Evolutionary conservation across 92 coral and sea anemone genomes (phyloP).

Genomic region (Palythoa caribaeorum): DNA sequence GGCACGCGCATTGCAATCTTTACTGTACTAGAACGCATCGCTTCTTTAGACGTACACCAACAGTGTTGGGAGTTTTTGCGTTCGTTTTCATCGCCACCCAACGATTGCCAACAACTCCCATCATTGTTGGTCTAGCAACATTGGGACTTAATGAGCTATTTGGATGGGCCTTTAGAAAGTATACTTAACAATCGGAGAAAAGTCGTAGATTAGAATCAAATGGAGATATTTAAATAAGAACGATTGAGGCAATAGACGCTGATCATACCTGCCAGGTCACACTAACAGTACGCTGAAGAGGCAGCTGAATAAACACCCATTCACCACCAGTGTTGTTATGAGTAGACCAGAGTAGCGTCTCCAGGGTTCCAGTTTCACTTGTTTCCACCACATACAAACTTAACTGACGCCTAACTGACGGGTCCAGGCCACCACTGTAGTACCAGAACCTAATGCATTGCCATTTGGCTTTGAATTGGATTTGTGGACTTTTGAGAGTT

Average conservation of each 20-base stretch:
- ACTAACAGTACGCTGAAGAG: neutral
- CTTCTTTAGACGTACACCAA: too few species aligned
- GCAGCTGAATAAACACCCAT: neutral
- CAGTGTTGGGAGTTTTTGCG: too few species aligned
- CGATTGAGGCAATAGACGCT: neutral
- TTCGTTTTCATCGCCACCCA: too few species aligned
- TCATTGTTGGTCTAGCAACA: too few species aligned
- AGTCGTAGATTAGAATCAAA: too few species aligned
- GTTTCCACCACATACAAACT: constrained; percentile 2
- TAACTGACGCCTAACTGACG: constrained; percentile 38
- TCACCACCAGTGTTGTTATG: neutral
- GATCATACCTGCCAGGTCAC: neutral
- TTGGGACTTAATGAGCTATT: too few species aligned
- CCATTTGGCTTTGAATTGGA: neutral
- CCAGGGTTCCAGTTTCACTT: neutral
- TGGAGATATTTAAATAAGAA: too few species aligned
- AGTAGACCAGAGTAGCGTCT: constrained; percentile 3
- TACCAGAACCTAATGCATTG: constrained; percentile 60
- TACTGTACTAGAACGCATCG: too few species aligned
- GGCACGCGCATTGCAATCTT: too few species aligned
- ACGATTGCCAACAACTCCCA: too few species aligned
- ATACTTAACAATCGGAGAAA: too few species aligned
- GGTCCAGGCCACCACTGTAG: constrained; percentile 49
- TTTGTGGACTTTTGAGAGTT: constrained; percentile 36
- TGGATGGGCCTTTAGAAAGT: too few species aligned